A percentile compares a stretch with the other conserved stretches of the same genome.
These are phyloP conservation scores for Ciconia stormi DNA, from an alignment of 2,113 vertebrate species.

Conservation along the genomic window DNA sequence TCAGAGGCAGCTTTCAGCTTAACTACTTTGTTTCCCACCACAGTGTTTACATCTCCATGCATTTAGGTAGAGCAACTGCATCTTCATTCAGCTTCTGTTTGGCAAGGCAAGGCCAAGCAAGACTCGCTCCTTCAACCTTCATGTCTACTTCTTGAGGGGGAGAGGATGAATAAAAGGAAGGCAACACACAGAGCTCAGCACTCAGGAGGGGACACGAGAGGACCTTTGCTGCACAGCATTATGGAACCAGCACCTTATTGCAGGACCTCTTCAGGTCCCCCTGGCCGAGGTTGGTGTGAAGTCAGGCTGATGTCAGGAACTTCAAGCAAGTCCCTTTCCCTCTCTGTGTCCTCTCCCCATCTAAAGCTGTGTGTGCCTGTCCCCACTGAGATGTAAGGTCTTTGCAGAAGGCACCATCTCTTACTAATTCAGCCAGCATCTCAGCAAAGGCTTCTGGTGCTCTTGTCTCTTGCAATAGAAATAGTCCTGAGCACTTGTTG, in stretches of 20 bases:
- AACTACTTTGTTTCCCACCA: not conserved
- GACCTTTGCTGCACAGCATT: not conserved
- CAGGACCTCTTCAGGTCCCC: not conserved
- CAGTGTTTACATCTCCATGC: not conserved
- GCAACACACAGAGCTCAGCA: not conserved
- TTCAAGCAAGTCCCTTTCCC: not conserved
- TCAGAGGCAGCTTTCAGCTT: not conserved
- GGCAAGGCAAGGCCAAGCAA: not conserved
- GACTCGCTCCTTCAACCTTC: not conserved
- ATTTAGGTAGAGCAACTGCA: not conserved
- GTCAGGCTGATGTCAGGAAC: not conserved
- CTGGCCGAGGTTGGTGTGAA: not conserved
- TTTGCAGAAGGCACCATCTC: not conserved
- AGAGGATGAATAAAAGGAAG: not conserved
- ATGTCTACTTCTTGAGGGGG: not conserved
- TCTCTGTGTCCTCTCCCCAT: not conserved
- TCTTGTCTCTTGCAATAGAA: not conserved
- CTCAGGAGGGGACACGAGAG: not conserved
- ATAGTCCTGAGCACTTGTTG: not conserved
- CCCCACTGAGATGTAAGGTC: not conserved
- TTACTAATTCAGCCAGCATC: not conserved
- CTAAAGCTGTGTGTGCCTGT: not conserved
- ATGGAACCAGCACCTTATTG: not conserved
- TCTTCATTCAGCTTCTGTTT: not conserved
- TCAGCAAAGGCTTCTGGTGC: not conserved